Percentiles rank a stretch among this genome's conserved stretches.
These are phyloP conservation scores for Fulica atra DNA, from an alignment of 2,113 vertebrate species.

Conservation along the genomic window DNA sequence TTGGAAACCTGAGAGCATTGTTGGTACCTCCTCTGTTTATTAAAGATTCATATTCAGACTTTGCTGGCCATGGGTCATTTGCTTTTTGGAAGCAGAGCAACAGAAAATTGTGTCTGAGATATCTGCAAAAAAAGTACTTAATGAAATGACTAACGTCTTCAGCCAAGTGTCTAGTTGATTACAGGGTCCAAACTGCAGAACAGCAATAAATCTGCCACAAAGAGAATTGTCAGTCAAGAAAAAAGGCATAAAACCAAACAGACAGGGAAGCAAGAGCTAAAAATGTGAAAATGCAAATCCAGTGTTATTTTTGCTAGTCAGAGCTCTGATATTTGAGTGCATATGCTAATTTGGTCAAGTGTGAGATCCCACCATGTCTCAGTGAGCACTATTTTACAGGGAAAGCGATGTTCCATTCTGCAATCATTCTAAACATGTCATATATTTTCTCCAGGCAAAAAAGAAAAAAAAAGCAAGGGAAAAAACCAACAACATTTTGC, in stretches of 20 bases:
- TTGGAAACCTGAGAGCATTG: conserved; percentile 25
- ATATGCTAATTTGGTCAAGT: conserved; percentile 60
- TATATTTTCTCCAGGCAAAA: conserved; percentile 15
- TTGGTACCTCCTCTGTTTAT: conserved; percentile 57
- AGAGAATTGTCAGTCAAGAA: conserved; percentile 37
- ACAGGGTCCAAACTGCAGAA: conserved; percentile 53
- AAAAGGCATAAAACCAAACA: conserved; percentile 55
- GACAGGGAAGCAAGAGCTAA: conserved; percentile 41
- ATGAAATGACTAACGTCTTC: conserved; percentile 55
- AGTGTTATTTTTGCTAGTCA: conserved; percentile 57
- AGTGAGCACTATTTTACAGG: conserved; percentile 11
- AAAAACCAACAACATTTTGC: background rate
- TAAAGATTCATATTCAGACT: conserved; percentile 63
- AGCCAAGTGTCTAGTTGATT: conserved; percentile 50
- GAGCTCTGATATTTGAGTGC: conserved; percentile 37
- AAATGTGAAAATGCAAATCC: conserved; percentile 60
- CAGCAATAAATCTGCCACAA: conserved; percentile 42
- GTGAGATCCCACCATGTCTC: conserved; percentile 41
- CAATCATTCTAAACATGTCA: background rate
- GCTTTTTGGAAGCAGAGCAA: conserved; percentile 54
- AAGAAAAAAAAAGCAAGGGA: background rate
- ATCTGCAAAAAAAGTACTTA: conserved; percentile 25
- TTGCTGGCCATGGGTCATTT: conserved; percentile 48
- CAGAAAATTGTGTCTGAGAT: conserved; percentile 39
- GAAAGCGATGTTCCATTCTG: background rate